Conservation (phyloP, 2,797 vertebrate genomes). For the Meriones psammophilus region DNA sequence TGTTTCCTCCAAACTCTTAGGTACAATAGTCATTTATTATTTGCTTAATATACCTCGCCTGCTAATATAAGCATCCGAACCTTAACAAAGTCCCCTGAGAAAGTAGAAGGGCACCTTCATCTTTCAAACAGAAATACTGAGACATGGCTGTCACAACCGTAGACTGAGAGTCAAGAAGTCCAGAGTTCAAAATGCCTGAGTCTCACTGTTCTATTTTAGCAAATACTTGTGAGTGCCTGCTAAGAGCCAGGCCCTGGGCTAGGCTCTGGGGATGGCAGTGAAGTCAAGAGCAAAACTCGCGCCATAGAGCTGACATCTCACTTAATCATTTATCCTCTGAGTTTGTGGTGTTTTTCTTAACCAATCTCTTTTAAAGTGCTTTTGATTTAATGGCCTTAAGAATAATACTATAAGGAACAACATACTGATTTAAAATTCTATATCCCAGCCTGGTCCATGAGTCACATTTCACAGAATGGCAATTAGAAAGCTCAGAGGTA, state of each 20-base stretch:
- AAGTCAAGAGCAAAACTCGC: background rate
- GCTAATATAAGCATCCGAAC: background rate
- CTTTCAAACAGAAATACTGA: conserved; percentile 11
- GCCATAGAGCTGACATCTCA: background rate
- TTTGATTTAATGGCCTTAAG: conserved; percentile 13
- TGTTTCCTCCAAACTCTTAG: background rate
- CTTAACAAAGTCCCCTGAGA: background rate
- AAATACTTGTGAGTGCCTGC: background rate
- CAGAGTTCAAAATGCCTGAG: conserved; percentile 11
- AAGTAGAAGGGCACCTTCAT: background rate
- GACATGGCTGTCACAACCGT: background rate
- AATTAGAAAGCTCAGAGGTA: background rate
- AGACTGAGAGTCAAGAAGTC: background rate
- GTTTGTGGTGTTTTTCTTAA: background rate
- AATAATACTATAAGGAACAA: background rate
- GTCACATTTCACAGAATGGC: background rate
- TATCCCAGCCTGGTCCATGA: conserved; percentile 9
- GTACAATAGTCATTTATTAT: background rate
- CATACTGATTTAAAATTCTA: conserved; percentile 31
- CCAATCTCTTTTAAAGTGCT: conserved; percentile 4
- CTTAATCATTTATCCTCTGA: background rate
- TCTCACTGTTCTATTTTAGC: background rate
- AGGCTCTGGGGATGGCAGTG: background rate
- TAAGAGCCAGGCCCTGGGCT: too few relatives aligned
- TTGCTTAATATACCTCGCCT: background rate